Base-by-base conservation (phyloP, 2,797 vertebrate genomes). In the Tenualosa ilisha region DNA sequence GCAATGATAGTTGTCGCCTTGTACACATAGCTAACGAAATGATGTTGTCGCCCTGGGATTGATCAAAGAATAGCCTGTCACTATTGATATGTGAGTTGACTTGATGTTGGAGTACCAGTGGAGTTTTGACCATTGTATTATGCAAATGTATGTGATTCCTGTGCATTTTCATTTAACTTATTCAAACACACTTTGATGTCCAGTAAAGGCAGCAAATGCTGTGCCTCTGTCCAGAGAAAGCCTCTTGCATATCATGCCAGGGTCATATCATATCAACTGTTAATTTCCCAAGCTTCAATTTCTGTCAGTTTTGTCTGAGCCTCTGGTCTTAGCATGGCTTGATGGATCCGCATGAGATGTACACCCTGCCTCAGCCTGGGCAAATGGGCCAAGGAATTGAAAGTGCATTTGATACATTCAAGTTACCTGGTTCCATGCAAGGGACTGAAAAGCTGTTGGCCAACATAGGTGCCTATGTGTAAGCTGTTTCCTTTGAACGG, bases 401-500 rank as follows among this genome's bases (percentile, higher is more conserved):
- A 37, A 72, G 79, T 11, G 24, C 31, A 79, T 13, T 43, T 24
- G 51, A 53, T 24, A 83, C 85, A n/a, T 83, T 65, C 40, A 12
- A 83, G 87, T 88, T 22, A 85, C 83, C 72, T 81, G 85, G 50
- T 24, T 51, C 37, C 46, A 17, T 65, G 4, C 46, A 49, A 82
- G 43, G 40, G 43, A 6, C 83, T 87, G 68, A 68, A 87, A 85
- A 84, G 83, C 82, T 61, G 61, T 22, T n/a, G 50, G 24, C 2
- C 65, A 84, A 51, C 81, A 40, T 84, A 13, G 12, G 17, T 83
- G 24, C 56, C 84, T 85, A 59, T 17, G 75, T 12, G 37, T 81
- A 7, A 63, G 82, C 22, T 83, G 51, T 85, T 79, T 82, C 82
- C 84, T 85, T 85, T 85, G 40, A 88, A 85, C 65, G 81, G 53